These are phyloP conservation scores for Tenodera sinensis DNA, from an alignment of 2,888 invertebrate genomes.

Conservation along the genomic window DNA sequence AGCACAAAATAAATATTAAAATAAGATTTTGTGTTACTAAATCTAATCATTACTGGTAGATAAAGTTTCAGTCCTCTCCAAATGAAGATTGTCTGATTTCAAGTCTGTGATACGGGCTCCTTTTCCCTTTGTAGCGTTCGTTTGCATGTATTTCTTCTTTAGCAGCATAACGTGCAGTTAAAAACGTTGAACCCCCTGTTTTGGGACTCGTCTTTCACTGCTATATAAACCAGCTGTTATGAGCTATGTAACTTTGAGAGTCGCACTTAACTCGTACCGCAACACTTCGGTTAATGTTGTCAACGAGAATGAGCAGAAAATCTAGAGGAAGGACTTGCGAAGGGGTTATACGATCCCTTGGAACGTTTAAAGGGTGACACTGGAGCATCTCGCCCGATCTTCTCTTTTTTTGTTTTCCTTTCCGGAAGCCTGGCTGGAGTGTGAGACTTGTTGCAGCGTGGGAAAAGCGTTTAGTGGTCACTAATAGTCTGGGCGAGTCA, in stretches of 20 bases:
- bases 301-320: background rate
- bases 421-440: background rate
- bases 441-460: slow-evolving; percentile 5
- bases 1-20: too few species aligned
- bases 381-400: background rate
- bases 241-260: background rate
- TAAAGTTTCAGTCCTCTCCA: too few species aligned
- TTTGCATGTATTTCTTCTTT: background rate
- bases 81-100: too few species aligned
- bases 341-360: background rate
- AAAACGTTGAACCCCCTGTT: too few species aligned
- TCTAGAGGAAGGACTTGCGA: background rate
- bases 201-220: background rate
- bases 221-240: background rate
- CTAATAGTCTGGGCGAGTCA: background rate
- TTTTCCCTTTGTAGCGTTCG: background rate
- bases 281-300: background rate
- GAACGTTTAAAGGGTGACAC: background rate
- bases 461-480: slow-evolving; percentile 2
- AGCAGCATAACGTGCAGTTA: background rate
- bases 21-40: too few species aligned
- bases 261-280: background rate
- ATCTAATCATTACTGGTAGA: too few species aligned
- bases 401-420: background rate
- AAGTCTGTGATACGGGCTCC: background rate